Conservation (phyloP, 2,888 invertebrate species). For the Tenthredo scrophulariae region DNA sequence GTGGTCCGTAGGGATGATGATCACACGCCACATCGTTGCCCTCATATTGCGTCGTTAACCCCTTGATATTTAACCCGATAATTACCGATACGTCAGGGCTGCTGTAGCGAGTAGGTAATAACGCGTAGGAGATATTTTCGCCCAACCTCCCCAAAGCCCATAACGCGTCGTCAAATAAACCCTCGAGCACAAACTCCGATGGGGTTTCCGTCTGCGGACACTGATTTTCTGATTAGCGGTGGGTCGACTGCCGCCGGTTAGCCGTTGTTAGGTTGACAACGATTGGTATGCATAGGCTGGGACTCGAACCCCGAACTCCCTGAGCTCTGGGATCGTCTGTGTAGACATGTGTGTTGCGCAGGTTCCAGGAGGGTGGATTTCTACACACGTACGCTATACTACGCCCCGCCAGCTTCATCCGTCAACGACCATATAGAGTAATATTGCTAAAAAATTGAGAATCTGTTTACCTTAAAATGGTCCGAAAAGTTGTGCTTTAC, state of each 20-base stretch:
- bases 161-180: conserved; percentile 50
- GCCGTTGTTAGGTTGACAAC: conserved; percentile 76
- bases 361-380: neutral
- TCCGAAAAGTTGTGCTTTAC: neutral
- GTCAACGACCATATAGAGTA: neutral
- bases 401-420: neutral
- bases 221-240: conserved; percentile 77
- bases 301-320: conserved; percentile 69
- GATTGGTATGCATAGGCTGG: conserved; percentile 78
- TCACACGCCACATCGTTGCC: conserved; percentile 66
- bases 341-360: neutral
- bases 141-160: conserved; percentile 3
- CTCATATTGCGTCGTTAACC: conserved; percentile 63
- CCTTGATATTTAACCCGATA: conserved; percentile 75
- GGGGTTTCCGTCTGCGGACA: conserved; percentile 72
- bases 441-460: neutral
- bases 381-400: neutral
- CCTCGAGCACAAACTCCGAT: conserved; percentile 63
- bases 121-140: neutral
- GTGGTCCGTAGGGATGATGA: conserved; percentile 52
- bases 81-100: conserved; percentile 68
- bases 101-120: neutral
- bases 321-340: conserved; percentile 37
- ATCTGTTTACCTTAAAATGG: neutral
- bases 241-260: conserved; percentile 77